Evolutionary conservation across 2,888 invertebrate genomes (phyloP), one percentile per base, ranked within the genome.

Genomic region (Seira ritae): DNA sequence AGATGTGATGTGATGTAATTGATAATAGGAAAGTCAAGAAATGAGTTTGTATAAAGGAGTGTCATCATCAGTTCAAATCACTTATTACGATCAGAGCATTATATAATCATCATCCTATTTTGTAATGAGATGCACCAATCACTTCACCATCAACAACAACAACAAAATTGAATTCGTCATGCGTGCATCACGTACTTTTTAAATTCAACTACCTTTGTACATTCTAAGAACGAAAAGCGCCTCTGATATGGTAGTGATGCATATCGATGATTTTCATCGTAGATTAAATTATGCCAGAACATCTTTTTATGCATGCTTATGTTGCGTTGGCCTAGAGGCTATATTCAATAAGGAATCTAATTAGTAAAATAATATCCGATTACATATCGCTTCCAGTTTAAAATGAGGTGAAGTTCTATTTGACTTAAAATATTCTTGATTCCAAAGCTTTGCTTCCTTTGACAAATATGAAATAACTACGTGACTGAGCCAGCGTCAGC

Each of bases 41-140:
- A 8, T 15, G 8, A 24, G 20, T 20, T 69, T 68, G 62, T 68
- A 73, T 69, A 80, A 80, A 80, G 80, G 73, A 74, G 80, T 80
- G 80, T 80, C 80, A 80, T 80, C 68, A 68, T 67, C 46, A 6
- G 12, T 6, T 12, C 12, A 10, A 42, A 42, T 12, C 6, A 42
- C 8, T 12, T 42, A 6, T 10, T 42, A 6, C 6, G 8, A 42
- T 42, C 24, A 12, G 15, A 24, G 23, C 23, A 67, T 31, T 20
- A 23, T 17, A 24, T 17, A 4, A 66, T 17, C 19, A 22, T 19
- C 24, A 67, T 67, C 24, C 15, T 67, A 67, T 24, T 6, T 12
- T 12, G 8, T 12, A 42, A 24, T 24, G 42, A 3, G 6, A 8
- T n/a, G 3, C 22, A 68, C 2, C 68, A 31, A 68, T 68, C 37